Evolutionary conservation across 1,140 invertebrate species (phyloP).

Genomic region (Cydia fagiglandana): DNA sequence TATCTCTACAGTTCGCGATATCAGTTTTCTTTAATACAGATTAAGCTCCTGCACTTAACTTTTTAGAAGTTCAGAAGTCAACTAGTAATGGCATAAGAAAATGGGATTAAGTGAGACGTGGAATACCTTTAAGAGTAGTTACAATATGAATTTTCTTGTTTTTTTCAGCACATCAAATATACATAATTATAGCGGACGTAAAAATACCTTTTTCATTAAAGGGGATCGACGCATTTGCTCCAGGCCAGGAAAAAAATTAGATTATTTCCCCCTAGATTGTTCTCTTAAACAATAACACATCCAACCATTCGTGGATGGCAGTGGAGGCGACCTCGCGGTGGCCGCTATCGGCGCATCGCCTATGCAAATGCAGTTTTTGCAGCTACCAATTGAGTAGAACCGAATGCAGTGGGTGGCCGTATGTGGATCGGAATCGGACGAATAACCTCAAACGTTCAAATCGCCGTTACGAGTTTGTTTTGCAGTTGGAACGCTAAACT

Average conservation of each 20-base stretch:
- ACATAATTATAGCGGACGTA: no score
- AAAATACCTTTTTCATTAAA: no score
- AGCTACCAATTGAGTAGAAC: conserved; percentile 67
- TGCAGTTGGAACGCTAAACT: conserved; percentile 12
- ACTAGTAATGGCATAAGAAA: no score
- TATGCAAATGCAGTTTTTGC: conserved; percentile 78
- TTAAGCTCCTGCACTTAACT: no score
- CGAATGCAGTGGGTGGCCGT: conserved; percentile 65
- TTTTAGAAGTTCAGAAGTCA: no score
- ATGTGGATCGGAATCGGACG: conserved; percentile 18
- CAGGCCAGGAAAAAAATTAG: background rate
- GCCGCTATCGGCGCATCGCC: conserved; percentile 69
- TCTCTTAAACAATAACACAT: conserved; percentile 40
- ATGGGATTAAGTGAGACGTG: no score
- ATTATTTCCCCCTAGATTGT: background rate
- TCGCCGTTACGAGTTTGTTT: conserved; percentile 7
- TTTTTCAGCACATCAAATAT: no score
- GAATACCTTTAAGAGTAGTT: no score
- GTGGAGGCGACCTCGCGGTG: conserved; percentile 47
- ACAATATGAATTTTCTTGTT: no score
- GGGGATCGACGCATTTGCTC: no score
- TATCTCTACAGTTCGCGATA: no score
- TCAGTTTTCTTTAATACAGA: no score
- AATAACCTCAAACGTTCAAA: conserved; percentile 26
- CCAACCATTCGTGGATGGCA: conserved; percentile 49